Conservation (phyloP, 2,888 invertebrate genomes). For the Sinotaia quadrata region DNA sequence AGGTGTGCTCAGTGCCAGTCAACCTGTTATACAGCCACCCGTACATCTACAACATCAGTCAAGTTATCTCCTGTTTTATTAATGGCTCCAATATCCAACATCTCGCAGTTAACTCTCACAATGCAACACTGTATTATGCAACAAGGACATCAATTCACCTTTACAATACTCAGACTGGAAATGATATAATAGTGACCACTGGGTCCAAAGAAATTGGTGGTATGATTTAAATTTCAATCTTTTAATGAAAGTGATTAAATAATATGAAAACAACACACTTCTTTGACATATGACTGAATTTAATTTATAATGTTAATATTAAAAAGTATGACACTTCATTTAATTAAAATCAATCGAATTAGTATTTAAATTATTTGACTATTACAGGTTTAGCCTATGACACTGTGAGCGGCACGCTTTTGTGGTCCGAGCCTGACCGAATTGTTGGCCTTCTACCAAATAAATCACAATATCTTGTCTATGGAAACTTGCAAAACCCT, state of each 20-base stretch:
- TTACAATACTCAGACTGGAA: not conserved
- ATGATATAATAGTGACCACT: not conserved
- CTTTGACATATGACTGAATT: no score
- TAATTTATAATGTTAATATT: no score
- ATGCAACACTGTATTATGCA: constrained; percentile 17
- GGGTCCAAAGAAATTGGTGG: not conserved
- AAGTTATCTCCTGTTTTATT: not conserved
- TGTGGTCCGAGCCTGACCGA: not conserved
- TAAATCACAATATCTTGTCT: no score
- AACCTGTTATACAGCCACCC: constrained; percentile 17
- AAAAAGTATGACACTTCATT: no score
- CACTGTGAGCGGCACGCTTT: constrained; percentile 1
- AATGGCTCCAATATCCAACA: not conserved
- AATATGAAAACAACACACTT: no score
- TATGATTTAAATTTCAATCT: no score
- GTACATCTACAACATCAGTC: not conserved
- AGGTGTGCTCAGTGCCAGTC: constrained; percentile 15
- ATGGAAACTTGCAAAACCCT: constrained; percentile 4
- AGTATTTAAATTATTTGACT: no score
- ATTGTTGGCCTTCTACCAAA: no score
- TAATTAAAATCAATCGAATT: no score
- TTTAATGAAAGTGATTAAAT: no score
- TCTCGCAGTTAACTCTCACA: constrained; percentile 17
- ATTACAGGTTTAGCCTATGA: constrained; percentile 18
- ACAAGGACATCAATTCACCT: not conserved